These are phyloP conservation scores for Hystrix cristata DNA, from an alignment of 2,113 vertebrate genomes.

Conservation along the genomic window DNA sequence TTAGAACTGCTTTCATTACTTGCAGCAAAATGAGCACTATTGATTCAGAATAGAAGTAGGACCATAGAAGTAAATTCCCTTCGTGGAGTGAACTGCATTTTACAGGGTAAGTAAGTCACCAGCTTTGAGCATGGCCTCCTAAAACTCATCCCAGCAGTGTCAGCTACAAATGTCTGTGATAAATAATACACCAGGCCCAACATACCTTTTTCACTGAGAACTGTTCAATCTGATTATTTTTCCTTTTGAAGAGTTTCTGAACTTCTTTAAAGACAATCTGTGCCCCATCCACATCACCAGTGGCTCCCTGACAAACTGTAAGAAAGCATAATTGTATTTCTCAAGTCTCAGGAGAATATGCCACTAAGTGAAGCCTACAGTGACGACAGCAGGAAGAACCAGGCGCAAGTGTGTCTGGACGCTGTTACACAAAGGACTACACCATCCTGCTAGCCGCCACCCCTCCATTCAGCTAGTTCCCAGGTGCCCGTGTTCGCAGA, in stretches of 20 bases:
- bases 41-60: background rate
- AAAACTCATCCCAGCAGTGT: fast-evolving
- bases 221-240: constrained; percentile 99
- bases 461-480: background rate
- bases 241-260: constrained; percentile 98
- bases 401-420: background rate
- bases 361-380: background rate
- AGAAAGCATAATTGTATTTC: constrained; percentile 56
- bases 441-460: background rate
- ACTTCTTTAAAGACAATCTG: constrained; percentile 96
- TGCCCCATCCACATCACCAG: constrained; percentile 94
- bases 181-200: background rate
- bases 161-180: fast-evolving
- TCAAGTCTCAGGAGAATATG: background rate
- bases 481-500: background rate
- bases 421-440: background rate
- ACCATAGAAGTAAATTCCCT: background rate
- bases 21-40: background rate
- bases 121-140: background rate
- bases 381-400: background rate
- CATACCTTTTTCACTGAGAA: constrained; percentile 98
- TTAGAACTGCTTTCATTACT: background rate
- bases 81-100: fast-evolving
- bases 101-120: background rate
- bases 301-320: constrained; percentile 96